Conservation (phyloP, 2,888 invertebrate genomes). For the Eupithecia vulgata region DNA sequence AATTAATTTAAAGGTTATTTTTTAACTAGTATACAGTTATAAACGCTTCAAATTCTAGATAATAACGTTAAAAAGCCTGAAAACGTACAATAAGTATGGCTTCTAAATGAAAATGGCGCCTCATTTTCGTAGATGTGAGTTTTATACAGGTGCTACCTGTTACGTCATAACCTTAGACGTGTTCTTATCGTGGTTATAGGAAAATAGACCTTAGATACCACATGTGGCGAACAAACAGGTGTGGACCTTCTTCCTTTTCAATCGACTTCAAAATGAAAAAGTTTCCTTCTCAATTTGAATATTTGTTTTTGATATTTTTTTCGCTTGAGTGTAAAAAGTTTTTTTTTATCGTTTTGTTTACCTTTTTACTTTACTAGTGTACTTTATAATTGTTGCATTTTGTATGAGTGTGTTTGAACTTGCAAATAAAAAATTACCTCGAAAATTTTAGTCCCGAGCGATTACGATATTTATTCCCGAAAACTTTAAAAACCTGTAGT, state of each 20-base stretch:
- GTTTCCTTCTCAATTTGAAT: neutral
- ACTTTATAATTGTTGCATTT: no score
- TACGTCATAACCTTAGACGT: slow-evolving; percentile 76
- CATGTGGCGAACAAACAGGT: slow-evolving; percentile 19
- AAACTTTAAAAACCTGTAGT: no score
- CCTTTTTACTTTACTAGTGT: no score
- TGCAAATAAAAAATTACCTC: no score
- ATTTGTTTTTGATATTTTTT: neutral
- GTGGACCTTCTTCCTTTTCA: slow-evolving; percentile 3
- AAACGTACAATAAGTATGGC: slow-evolving; percentile 53
- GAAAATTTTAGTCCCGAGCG: no score
- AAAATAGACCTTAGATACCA: slow-evolving; percentile 26
- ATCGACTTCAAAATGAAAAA: neutral
- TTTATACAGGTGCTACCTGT: slow-evolving; percentile 76
- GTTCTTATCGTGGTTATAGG: slow-evolving; percentile 62
- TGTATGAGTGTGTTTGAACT: no score
- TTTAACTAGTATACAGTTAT: slow-evolving; percentile 40
- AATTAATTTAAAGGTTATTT: slow-evolving; percentile 45
- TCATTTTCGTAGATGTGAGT: slow-evolving; percentile 60
- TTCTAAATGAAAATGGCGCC: slow-evolving; percentile 73
- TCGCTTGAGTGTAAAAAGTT: no score
- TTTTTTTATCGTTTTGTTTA: no score
- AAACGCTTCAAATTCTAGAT: slow-evolving; percentile 54
- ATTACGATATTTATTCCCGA: no score
- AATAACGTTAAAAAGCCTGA: slow-evolving; percentile 55